Base-by-base conservation (phyloP, 1,140 invertebrate species). In the Aporrectodea caliginosa region DNA sequence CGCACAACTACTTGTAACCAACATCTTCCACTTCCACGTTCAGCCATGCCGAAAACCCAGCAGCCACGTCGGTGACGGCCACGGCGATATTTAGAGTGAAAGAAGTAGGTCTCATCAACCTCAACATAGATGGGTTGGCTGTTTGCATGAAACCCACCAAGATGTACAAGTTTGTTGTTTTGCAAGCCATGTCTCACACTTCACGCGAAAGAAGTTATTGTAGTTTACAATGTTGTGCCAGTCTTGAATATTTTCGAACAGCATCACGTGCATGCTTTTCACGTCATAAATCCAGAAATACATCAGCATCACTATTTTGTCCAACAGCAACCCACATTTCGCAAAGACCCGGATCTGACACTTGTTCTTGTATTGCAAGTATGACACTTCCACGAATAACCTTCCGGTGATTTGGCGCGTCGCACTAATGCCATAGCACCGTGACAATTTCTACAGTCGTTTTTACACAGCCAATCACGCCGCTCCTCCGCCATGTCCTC, bases 201-300 rank as follows among this genome's bases (percentile, higher is more conserved):
- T 14, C 27, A 14, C 14, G 70, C n/a, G 70, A 32, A 72, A 72
- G 31, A 72, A 72, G n/a, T 72, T 27, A 29, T 72, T 29, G n/a
- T 29, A 29, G 14, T 32, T 29, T 14, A 27, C n/a, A 32, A 29
- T 27, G 27, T 72, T 72, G 14, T 32, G 70, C 31, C n/a, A 72
- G n/a, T 29, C 12, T 6, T 72, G 6, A 72, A 29, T 72, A 14
- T 72, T 12, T 27, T 72, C 70, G 27, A 72, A 32, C 70, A 72
- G 2, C 70, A 72, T 72, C 6, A 72, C 70, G 70, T 72, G 6
- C 27, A 14, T 72, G 14, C n/a, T 32, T 32, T 72, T 72, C 31
- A 72, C 70, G 27, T 72, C 27, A 29, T 72, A 72, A 72, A 72
- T 32, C 70, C 70, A 72, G 70, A 6, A 72, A 32, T 72, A 72